These are phyloP conservation scores for Otolemur garnettii DNA, from an alignment of 2,113 vertebrate genomes.

Conservation along the genomic window DNA sequence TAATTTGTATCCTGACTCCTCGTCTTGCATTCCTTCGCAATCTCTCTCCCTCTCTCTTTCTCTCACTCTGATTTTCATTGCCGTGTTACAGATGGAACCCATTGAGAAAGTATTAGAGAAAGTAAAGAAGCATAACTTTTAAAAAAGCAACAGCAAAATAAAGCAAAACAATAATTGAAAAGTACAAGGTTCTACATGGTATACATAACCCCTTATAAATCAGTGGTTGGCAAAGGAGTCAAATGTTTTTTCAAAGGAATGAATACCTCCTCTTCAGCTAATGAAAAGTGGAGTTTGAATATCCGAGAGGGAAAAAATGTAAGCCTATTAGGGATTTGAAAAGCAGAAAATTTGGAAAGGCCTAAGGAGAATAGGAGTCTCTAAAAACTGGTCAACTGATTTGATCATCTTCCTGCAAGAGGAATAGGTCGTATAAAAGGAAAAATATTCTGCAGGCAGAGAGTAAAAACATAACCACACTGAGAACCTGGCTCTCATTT, in stretches of 20 bases:
- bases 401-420: too few species aligned
- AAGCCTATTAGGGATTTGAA: not conserved
- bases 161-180: not conserved
- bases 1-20: not conserved
- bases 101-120: not conserved
- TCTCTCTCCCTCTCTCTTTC: not conserved
- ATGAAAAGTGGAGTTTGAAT: not conserved
- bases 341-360: not conserved
- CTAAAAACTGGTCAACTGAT: not conserved
- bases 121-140: not conserved
- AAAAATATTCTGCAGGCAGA: not conserved
- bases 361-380: not conserved
- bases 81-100: not conserved
- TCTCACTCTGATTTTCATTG: not conserved
- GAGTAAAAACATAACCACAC: not conserved
- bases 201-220: not conserved
- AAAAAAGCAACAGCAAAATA: not conserved
- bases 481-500: not conserved
- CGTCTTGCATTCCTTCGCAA: not conserved
- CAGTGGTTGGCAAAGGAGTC: not conserved
- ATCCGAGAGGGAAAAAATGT: not conserved
- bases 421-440: not conserved
- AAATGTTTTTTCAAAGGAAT: not conserved
- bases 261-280: not conserved
- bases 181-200: not conserved